phyloP scores from a whole-genome alignment of 2,888 invertebrate genomes.

The Epicampocera succincta region DNA sequence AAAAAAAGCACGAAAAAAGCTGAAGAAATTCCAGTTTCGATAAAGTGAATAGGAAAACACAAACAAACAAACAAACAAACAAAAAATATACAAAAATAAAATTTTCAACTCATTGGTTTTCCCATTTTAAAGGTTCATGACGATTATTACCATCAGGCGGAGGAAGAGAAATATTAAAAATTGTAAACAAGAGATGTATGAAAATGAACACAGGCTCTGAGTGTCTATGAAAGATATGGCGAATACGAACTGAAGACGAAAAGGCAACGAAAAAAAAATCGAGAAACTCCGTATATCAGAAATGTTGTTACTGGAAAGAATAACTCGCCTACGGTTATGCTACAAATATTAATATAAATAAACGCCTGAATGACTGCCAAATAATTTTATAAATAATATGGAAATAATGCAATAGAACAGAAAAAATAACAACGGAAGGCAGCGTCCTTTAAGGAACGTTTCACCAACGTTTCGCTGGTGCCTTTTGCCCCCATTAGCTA shows the following conservation, averaged over 20 bases:
- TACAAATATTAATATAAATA: slow-evolving; percentile 68
- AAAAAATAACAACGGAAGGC: slow-evolving; percentile 45
- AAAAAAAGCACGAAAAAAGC: slow-evolving; percentile 36
- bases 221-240: slow-evolving; percentile 59
- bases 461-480: slow-evolving; percentile 15
- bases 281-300: slow-evolving; percentile 17
- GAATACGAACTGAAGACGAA: slow-evolving; percentile 11
- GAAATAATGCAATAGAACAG: slow-evolving; percentile 38
- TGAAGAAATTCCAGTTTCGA: slow-evolving; percentile 28
- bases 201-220: slow-evolving; percentile 18
- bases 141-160: slow-evolving; percentile 52
- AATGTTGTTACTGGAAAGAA: slow-evolving; percentile 19
- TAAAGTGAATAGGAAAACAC: slow-evolving; percentile 22
- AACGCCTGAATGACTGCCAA: slow-evolving; percentile 61
- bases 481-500: slow-evolving; percentile 31
- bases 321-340: slow-evolving; percentile 62
- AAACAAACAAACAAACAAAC: slow-evolving; percentile 60
- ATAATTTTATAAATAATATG: slow-evolving; percentile 34
- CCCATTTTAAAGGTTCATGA: slow-evolving; percentile 74
- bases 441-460: slow-evolving; percentile 50
- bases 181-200: slow-evolving; percentile 19
- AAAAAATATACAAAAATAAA: slow-evolving; percentile 67
- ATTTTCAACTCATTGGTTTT: slow-evolving; percentile 82
- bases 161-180: background rate
- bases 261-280: background rate